Percentiles rank a stretch among this genome's conserved stretches.
These are phyloP conservation scores for Chironomus riparius DNA, from an alignment of 2,888 invertebrate genomes.

Conservation along the genomic window DNA sequence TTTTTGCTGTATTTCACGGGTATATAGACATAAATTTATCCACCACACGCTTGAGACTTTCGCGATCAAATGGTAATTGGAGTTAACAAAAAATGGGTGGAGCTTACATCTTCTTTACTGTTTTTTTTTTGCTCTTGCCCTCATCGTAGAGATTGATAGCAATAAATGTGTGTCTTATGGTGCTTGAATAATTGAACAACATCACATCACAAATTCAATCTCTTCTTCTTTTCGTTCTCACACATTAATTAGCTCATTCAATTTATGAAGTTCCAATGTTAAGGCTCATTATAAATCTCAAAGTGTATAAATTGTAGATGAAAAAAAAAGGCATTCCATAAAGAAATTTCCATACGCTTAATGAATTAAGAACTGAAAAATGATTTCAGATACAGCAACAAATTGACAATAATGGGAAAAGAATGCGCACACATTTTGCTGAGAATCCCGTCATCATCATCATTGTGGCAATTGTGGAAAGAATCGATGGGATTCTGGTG, in stretches of 20 bases:
- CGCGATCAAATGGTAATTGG: conserved; percentile 4
- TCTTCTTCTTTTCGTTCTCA: background rate
- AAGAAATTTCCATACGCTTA: background rate
- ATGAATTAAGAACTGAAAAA: background rate
- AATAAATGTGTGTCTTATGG: background rate
- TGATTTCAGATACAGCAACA: background rate
- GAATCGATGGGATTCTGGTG: background rate
- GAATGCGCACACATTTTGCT: background rate
- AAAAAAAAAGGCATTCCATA: background rate
- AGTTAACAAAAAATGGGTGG: conserved; percentile 7
- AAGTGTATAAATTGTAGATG: no score
- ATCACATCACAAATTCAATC: background rate
- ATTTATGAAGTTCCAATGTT: no score
- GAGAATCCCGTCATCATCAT: background rate
- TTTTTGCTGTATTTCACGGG: background rate
- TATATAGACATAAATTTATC: background rate
- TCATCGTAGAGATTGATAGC: background rate
- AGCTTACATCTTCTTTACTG: background rate
- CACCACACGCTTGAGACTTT: background rate
- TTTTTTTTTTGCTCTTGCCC: background rate
- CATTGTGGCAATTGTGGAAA: no score
- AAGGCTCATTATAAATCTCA: no score
- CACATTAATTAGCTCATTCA: background rate
- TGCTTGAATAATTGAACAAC: background rate
- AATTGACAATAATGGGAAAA: conserved; percentile 8